phyloP scores from a whole-genome alignment of 2,888 invertebrate species.

The Drosophila diplacantha region DNA sequence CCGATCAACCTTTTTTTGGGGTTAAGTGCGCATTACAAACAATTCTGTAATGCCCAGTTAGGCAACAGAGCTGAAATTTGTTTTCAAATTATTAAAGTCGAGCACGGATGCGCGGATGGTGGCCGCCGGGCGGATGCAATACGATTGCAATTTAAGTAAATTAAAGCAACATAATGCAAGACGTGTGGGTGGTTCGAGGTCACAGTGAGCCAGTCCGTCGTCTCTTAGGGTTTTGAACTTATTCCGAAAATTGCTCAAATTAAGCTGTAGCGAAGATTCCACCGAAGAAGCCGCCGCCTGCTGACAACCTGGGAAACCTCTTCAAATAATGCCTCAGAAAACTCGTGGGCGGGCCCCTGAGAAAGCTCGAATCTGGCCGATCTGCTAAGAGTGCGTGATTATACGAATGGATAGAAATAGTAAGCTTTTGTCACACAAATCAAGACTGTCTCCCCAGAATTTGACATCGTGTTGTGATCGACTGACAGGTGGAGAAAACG shows the following conservation, averaged over 20 bases:
- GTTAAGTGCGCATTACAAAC: constrained; percentile 66
- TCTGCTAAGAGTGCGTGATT: constrained; percentile 48
- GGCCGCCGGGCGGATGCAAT: constrained; percentile 22
- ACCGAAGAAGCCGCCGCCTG: constrained; percentile 8
- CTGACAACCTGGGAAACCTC: constrained; percentile 52
- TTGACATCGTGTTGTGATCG: constrained; percentile 38
- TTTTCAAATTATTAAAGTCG: constrained; percentile 70
- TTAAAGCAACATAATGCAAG: constrained; percentile 68
- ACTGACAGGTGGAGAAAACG: constrained; percentile 30
- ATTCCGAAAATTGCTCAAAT: constrained; percentile 54
- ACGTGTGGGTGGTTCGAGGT: constrained; percentile 66
- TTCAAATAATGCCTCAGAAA: constrained; percentile 2
- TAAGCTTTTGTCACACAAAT: constrained; percentile 37
- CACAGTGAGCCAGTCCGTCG: constrained; percentile 24
- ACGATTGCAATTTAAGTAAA: constrained; percentile 63
- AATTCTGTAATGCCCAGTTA: constrained; percentile 65
- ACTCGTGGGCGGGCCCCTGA: constrained; percentile 46
- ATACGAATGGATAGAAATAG: constrained; percentile 21
- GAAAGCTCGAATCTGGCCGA: neutral
- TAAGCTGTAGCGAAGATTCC: constrained; percentile 41
- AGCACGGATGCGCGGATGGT: constrained; percentile 46
- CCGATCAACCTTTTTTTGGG: constrained; percentile 47
- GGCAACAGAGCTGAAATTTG: constrained; percentile 65
- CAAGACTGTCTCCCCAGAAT: constrained; percentile 28
- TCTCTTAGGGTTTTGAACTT: constrained; percentile 26